A percentile compares a stretch with the other conserved stretches of the same genome.
phyloP scores from a whole-genome alignment of 2,113 vertebrate species.

The Astur gentilis region DNA sequence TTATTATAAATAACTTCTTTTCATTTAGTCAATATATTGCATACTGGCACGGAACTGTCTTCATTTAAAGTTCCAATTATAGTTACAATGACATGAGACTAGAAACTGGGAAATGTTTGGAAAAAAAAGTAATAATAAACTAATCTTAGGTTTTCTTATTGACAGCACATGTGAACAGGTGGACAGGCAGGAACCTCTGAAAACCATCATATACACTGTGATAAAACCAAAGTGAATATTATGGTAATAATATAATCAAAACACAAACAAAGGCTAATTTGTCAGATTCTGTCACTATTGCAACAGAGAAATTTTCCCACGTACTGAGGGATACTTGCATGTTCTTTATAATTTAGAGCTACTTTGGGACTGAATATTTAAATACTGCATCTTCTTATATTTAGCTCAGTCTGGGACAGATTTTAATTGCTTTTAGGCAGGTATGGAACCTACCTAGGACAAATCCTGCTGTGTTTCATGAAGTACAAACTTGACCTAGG shows the following conservation, averaged over 20 bases:
- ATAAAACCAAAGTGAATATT: not conserved
- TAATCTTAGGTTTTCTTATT: not conserved
- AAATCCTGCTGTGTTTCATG: not conserved
- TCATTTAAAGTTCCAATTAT: not conserved
- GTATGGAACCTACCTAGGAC: not conserved
- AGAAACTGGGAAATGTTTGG: not conserved
- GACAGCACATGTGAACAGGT: not conserved
- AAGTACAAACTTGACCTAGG: not conserved
- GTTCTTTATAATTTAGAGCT: not conserved
- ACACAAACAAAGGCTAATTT: not conserved
- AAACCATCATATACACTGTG: fast-evolving
- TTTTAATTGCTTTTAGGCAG: not conserved
- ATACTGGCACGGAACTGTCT: not conserved
- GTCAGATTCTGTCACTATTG: not conserved
- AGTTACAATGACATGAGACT: not conserved
- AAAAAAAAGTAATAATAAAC: not conserved
- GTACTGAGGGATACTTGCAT: not conserved
- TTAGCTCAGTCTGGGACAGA: not conserved
- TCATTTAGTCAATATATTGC: not conserved
- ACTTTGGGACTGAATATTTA: not conserved
- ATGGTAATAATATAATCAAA: not conserved
- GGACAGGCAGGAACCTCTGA: not conserved
- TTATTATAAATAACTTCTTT: not conserved
- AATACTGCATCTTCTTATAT: not conserved
- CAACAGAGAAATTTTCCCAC: not conserved